A percentile compares a stretch with the other conserved stretches of the same genome.
phyloP scores from a whole-genome alignment of 2,888 invertebrate species.

The Anodontia alba region DNA sequence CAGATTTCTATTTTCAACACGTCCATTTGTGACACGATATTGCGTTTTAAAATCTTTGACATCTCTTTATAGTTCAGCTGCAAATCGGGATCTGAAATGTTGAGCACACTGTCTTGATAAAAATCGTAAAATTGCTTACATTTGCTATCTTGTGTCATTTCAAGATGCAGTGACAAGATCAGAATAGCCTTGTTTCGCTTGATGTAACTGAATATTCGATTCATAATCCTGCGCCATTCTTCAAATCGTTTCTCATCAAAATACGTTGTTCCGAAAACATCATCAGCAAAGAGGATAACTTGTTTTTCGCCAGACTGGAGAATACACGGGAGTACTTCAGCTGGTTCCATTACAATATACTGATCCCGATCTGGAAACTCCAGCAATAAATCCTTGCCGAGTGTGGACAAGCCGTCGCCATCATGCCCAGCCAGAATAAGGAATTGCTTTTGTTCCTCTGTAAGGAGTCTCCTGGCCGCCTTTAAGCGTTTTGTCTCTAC shows the following conservation, averaged over 20 bases:
- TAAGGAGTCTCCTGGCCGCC: not conserved
- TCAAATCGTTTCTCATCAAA: conserved; percentile 1
- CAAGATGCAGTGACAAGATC: not conserved
- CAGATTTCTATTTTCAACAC: not conserved
- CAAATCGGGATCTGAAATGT: not conserved
- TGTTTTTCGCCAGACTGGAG: not conserved
- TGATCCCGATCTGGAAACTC: not conserved
- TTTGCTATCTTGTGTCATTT: not conserved
- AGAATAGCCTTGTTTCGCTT: not conserved
- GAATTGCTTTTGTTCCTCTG: not conserved
- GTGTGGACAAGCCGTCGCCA: not conserved
- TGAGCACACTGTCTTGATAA: not conserved
- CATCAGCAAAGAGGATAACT: not conserved
- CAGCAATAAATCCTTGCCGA: not conserved
- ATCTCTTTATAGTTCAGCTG: not conserved
- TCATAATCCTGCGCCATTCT: not conserved
- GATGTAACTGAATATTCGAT: not conserved
- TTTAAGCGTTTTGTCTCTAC: not conserved
- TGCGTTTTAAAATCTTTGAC: not conserved
- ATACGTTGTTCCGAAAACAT: conserved; percentile 1
- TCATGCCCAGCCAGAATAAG: not conserved
- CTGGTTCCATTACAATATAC: not conserved
- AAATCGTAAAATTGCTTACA: not conserved
- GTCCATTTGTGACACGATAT: not conserved
- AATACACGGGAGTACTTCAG: not conserved